Evolutionary conservation across 2,888 invertebrate species (phyloP), one percentile per base, ranked within the genome.

Genomic region (Gonocerus acuteangulatus): DNA sequence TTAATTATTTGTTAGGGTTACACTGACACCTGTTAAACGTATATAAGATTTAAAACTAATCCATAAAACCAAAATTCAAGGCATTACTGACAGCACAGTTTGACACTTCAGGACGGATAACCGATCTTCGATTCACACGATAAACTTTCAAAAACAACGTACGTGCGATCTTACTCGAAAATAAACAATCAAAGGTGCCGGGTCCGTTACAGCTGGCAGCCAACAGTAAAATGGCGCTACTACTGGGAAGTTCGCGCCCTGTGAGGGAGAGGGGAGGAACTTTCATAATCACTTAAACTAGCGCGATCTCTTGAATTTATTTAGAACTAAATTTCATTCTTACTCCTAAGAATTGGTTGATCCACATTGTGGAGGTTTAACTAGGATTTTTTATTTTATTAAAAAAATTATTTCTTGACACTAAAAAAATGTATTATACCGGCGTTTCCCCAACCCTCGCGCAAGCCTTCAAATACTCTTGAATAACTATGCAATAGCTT

Each of bases 11-110:
- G 54, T 54, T 44, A 21, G 21, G 18, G 39, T 18, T 22, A 22
- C 39, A 54, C 39, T 54, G 54, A 54, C 54, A 54, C 54, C 54
- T 54, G 54, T 54, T 54, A 23, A 39, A 36, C 44, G 42, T 18
- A 39, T 36, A 42, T 22, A 23, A 19, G 23, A 54, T 21, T 44
- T 44, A 42, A 6, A 27, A 6, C 27, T 9, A 6, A 27, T 27
- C 9, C 9, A 27, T 18, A 39, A 16, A 44, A 54, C n/a, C n/a
- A 39, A 21, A 36, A 54, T 6, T 13, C 16, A 54, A 21, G 19
- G 19, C 34, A n/a, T 18, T 4, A 13, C 13, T 18, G 11, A 18
- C 22, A 48, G 18, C 21, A 18, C 11, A 11, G 18, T 7, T 19
- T 23, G 23, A 42, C 44, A 22, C 21, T 13, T n/a, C 15, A 42